These are phyloP conservation scores for Nomada hirtipes DNA, from an alignment of 2,888 invertebrate genomes.

Conservation along the genomic window DNA sequence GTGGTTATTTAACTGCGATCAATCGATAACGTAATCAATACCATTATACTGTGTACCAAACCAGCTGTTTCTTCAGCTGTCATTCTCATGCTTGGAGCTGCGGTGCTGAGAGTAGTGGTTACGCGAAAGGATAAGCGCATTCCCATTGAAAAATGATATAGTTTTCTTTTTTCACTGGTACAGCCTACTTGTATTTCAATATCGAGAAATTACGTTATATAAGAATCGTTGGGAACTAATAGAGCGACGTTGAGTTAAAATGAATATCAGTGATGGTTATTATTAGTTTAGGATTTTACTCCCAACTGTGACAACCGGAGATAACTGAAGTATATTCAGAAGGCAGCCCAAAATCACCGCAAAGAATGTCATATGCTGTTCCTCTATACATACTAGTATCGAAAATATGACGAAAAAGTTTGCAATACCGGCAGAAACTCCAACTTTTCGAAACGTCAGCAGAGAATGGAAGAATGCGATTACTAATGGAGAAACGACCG, in stretches of 20 bases:
- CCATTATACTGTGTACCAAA: conserved; percentile 18
- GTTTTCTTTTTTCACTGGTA: neutral
- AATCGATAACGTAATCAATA: conserved; percentile 2
- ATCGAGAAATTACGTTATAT: neutral
- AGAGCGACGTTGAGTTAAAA: no score
- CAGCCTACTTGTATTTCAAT: neutral
- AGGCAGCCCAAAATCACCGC: no score
- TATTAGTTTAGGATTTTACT: no score
- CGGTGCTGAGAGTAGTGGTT: conserved; percentile 11
- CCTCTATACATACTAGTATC: no score
- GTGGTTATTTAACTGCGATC: neutral
- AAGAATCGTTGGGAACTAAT: no score
- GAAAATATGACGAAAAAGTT: neutral
- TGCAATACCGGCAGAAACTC: neutral
- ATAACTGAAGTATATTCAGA: no score
- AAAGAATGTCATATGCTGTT: no score
- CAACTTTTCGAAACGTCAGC: neutral
- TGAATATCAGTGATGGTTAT: no score
- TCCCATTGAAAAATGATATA: neutral
- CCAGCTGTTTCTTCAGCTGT: conserved; percentile 41
- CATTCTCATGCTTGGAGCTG: neutral
- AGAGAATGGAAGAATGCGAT: neutral
- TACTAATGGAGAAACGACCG: neutral
- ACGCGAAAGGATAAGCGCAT: neutral
- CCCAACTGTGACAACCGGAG: no score